Evolutionary conservation across 2,113 vertebrate genomes (phyloP).

Genomic region (Pelodiscus sinensis): DNA sequence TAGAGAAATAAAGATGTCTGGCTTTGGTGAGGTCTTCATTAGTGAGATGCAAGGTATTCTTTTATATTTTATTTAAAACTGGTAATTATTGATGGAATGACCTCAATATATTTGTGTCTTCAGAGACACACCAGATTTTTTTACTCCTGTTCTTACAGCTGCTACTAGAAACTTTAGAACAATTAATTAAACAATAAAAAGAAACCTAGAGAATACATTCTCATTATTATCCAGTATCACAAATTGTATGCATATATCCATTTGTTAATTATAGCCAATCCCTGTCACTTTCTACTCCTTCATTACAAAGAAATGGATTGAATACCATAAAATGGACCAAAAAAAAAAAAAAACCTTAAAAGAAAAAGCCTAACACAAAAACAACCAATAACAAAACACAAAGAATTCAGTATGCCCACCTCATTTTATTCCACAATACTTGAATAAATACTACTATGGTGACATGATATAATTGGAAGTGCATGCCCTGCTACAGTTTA

Average conservation of each 20-base stretch:
- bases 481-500: conserved; percentile 41
- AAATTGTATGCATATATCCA: background rate
- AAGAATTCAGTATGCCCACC: background rate
- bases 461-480: conserved; percentile 39
- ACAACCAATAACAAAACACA: conserved; percentile 37
- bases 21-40: background rate
- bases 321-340: background rate
- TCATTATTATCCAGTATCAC: background rate
- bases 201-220: background rate
- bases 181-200: background rate
- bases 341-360: background rate
- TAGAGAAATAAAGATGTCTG: background rate
- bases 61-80: background rate
- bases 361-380: background rate
- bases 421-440: background rate
- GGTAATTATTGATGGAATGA: background rate
- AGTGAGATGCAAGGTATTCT: background rate
- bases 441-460: conserved; percentile 35
- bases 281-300: background rate
- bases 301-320: background rate
- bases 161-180: background rate
- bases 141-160: background rate
- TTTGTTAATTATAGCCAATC: background rate
- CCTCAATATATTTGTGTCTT: background rate
- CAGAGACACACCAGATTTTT: background rate